Percentiles rank a stretch among this genome's conserved stretches.
These are phyloP conservation scores for Leptoclinus maculatus DNA, from an alignment of 2,797 vertebrate genomes.

Conservation along the genomic window DNA sequence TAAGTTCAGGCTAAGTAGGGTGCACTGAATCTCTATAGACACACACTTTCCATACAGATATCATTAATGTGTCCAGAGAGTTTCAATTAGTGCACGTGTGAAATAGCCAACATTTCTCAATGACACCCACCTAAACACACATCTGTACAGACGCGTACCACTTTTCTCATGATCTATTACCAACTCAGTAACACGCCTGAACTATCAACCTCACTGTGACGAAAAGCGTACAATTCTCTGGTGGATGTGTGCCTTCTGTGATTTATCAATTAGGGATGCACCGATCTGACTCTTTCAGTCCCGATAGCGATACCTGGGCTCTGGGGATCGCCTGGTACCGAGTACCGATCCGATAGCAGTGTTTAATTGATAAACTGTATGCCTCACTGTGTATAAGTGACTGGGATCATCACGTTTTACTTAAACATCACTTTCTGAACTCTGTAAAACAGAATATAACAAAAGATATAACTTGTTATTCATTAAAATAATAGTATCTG, in stretches of 20 bases:
- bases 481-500: background rate
- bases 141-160: background rate
- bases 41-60: background rate
- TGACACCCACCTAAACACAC: background rate
- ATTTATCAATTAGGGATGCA: slow-evolving; percentile 6
- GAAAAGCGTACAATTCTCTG: slow-evolving; percentile 14
- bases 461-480: background rate
- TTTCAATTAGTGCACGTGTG: background rate
- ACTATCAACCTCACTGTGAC: slow-evolving; percentile 5
- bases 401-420: background rate
- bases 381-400: background rate
- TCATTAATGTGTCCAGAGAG: background rate
- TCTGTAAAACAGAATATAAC: background rate
- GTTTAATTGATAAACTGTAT: no score
- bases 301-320: no score
- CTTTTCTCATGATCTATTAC: background rate
- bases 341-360: no score
- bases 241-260: slow-evolving; percentile 1
- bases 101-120: slow-evolving; percentile 4
- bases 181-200: background rate
- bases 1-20: background rate
- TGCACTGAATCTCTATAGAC: background rate
- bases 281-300: background rate
- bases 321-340: no score
- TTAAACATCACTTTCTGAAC: background rate